phyloP scores from a whole-genome alignment of 35 echinoderm and acorn worm genomes.

The Apostichopus parvimensis region DNA sequence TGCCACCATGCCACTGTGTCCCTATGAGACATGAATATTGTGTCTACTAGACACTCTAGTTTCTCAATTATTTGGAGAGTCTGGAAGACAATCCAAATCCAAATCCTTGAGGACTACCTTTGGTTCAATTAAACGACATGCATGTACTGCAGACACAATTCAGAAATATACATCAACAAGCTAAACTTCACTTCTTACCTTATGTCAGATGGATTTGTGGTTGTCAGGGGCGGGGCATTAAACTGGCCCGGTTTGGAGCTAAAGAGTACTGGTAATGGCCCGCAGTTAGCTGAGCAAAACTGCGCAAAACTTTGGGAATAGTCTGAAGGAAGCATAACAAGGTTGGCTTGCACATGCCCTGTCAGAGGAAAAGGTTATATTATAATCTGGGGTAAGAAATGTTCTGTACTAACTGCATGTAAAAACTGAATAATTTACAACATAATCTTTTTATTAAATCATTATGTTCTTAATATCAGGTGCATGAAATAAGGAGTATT shows the following conservation, averaged over 20 bases:
- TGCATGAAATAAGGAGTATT: too few relatives aligned
- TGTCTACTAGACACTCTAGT: too few relatives aligned
- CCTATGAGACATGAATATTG: too few relatives aligned
- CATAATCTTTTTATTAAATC: too few relatives aligned
- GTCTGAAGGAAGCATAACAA: slow-evolving; percentile 36
- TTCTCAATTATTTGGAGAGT: too few relatives aligned
- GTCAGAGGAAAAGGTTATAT: not conserved
- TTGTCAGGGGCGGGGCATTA: slow-evolving; percentile 45
- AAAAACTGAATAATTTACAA: too few relatives aligned
- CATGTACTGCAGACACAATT: not conserved
- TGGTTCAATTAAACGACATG: not conserved
- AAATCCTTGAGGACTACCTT: too few relatives aligned
- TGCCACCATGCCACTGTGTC: too few relatives aligned
- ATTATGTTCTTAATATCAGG: too few relatives aligned
- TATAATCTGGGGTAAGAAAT: too few relatives aligned
- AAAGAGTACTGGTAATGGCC: slow-evolving; percentile 54
- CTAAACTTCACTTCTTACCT: slow-evolving; percentile 4
- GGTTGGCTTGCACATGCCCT: slow-evolving; percentile 61
- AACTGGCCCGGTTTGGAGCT: slow-evolving; percentile 51
- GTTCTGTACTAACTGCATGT: too few relatives aligned
- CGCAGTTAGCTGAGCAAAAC: slow-evolving; percentile 51
- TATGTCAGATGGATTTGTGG: slow-evolving; percentile 30
- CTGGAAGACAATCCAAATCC: too few relatives aligned
- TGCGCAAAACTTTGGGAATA: slow-evolving; percentile 44
- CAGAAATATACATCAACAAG: not conserved